Evolutionary conservation across 30 jellyfish, hydroid and myxozoan genomes (phyloP), one percentile per base, ranked within the genome.

Genomic region (Mastigias papua): DNA sequence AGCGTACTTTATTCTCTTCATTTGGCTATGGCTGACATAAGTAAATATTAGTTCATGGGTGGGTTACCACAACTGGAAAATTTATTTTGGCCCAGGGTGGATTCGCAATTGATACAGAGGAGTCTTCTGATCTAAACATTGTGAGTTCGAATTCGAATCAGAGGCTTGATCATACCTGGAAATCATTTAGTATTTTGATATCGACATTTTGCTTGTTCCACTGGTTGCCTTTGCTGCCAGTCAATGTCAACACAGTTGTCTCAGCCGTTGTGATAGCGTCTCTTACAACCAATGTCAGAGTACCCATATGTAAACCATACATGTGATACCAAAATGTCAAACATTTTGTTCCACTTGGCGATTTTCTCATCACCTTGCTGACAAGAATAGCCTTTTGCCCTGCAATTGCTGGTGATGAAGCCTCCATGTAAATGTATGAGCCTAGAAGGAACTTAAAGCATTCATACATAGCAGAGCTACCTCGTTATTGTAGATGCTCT

Each of bases 291-390:
- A 88, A 85, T 15, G 26, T 78, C 58, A 88, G 69, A 13, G 50
- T 27, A 15, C 96, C 96, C 84, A 88, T 79, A 25, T 46, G 33
- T 8, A 51, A 54, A 0, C 94, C 94, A 35, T 71, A 85, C 94
- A 85, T 85, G 75, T 85, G 94, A 21, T 85, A 72, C 82, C 88
- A 71, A 63, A 87, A 87, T 0, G 66, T 32, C 67, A 87, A 68
- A 67, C 90, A 87, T 67, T 78, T 68, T 48, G 26, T 46, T 26
- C 97, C 97, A 35, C 49, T 50, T 13, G 76, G 25, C n/a, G 93
- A 31, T n/a, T 32, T 58, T 30, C 21, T 65, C 82, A 78, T 78
- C 21, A 35, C 34, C 17, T 67, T 67, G 69, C 89, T 73, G 33
- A 17, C n/a, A 20, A 69, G 65, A 19, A 78, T 31, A 11, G 96